phyloP scores from a whole-genome alignment of 2,113 vertebrate species.

The Erythrolamprus reginae region DNA sequence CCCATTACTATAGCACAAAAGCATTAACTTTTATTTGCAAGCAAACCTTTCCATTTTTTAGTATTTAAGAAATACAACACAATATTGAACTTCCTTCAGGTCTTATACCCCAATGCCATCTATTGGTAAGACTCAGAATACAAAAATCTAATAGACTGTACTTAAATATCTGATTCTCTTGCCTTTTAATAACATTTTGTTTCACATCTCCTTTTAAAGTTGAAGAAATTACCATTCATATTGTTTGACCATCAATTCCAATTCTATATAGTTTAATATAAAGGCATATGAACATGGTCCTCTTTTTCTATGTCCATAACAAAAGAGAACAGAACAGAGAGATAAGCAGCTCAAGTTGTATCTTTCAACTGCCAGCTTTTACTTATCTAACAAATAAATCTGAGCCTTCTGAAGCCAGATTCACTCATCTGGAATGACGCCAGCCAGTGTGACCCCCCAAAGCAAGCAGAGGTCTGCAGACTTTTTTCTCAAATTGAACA shows the following conservation, averaged over 20 bases:
- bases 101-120: conserved; percentile 60
- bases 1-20: neutral
- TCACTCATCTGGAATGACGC: neutral
- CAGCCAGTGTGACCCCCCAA: neutral
- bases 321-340: neutral
- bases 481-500: neutral
- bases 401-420: neutral
- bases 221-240: neutral
- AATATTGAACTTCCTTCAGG: conserved; percentile 8
- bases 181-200: neutral
- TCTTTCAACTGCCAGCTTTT: neutral
- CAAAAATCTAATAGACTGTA: neutral
- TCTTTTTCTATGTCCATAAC: neutral
- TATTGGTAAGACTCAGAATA: conserved; percentile 44
- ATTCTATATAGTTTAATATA: neutral
- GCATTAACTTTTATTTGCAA: neutral
- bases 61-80: neutral
- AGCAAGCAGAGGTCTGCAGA: neutral
- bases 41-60: neutral
- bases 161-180: neutral
- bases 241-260: neutral
- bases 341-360: neutral
- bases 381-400: neutral
- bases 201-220: neutral
- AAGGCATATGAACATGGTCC: neutral